phyloP scores from a whole-genome alignment of 2,888 invertebrate genomes.

The Drosophila anceps region DNA sequence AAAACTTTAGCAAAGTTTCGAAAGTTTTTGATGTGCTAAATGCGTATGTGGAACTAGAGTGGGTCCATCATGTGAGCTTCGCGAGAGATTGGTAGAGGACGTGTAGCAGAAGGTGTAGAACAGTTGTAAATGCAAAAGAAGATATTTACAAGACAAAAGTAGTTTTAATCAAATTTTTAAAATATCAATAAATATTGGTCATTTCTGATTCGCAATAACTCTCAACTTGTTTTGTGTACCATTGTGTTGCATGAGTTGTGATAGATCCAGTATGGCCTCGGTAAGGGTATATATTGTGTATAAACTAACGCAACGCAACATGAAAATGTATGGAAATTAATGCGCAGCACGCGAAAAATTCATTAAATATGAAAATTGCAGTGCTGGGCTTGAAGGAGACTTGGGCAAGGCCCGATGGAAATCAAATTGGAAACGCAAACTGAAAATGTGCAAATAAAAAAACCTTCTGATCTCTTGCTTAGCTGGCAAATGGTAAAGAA shows the following conservation, averaged over 20 bases:
- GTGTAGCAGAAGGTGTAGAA: no score
- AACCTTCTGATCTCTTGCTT: background rate
- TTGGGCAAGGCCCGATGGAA: background rate
- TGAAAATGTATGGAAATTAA: constrained; percentile 16
- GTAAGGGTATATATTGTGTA: background rate
- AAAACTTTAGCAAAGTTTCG: no score
- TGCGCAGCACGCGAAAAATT: constrained; percentile 56
- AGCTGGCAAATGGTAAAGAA: background rate
- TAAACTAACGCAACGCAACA: background rate
- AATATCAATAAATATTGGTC: background rate
- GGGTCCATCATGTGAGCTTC: no score
- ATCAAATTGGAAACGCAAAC: background rate
- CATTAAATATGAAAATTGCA: constrained; percentile 51
- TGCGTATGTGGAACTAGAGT: no score
- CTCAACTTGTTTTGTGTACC: background rate
- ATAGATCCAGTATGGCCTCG: background rate
- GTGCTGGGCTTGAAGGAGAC: background rate
- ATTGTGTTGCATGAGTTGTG: background rate
- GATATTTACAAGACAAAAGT: no score
- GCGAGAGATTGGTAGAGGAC: no score
- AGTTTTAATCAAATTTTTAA: no score
- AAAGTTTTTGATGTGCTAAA: no score
- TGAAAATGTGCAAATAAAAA: background rate
- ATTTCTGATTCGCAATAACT: background rate
- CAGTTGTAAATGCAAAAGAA: no score